Base-by-base conservation (phyloP, 2,113 vertebrate species). In the Microtus ochrogaster region DNA sequence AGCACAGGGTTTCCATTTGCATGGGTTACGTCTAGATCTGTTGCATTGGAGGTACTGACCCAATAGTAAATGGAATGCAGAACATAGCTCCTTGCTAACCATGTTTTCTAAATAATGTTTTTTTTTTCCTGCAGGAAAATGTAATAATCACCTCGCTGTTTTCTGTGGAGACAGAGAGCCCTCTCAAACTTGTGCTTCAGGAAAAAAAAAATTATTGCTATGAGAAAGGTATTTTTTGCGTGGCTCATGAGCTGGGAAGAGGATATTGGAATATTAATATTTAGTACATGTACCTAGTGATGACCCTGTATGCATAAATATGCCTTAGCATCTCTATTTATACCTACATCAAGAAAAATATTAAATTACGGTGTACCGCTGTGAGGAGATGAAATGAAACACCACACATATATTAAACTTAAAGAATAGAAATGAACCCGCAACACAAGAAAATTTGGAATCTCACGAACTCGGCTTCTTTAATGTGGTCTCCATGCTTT, bases 381-480 rank as follows among this genome's bases (percentile, higher is more conserved):
- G 82, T 92, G 96, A 97, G 92, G 82, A 97, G 97, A 95, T 94
- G 73, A 94, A 98, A 97, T 96, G 96, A 97, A 97, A 97, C 49
- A 94, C 91, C 85, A 95, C 77, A 97, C 85, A 91, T 86, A 97
- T 96, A 96, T 97, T 97, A 96, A 95, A 91, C 89, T 74, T 98
- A 97, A 96, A 96, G 91, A 98, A 97, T 95, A 98, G 96, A 97
- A 96, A 97, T 97, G 96, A 98, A 95, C 92, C 81, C 79, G 78
- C 73, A 92, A 73, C 65, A 92, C 95, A 89, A 91, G 92, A 95
- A 96, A 97, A 97, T 97, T 87, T 96, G 73, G 85, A 91, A 65
- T 92, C 89, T 82, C 86, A 91, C 68, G 93, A 63, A 70, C n/a
- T 74, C 73, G 12, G 17, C 77, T 97, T 92, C 61, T 55, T 96